Evolutionary conservation across 1,140 invertebrate genomes (phyloP), one percentile per base, ranked within the genome.

Genomic region (Leptinotarsa lineolata): DNA sequence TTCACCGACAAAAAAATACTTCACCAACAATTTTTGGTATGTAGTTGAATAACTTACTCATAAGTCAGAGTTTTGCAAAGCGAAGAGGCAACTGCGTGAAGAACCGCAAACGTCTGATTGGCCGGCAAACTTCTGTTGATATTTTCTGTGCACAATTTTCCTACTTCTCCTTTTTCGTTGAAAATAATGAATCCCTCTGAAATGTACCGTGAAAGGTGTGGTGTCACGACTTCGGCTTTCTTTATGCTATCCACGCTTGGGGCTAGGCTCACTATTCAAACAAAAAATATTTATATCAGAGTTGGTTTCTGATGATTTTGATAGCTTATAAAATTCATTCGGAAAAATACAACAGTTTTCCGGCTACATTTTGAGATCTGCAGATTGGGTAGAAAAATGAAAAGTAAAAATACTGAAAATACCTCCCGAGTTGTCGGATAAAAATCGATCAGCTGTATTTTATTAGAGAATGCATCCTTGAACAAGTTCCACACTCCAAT

Each of bases 91-190:
- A 94, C 91, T 2, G 90, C 91, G 75, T 90, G 85, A 1, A 91
- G 83, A 48, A 90, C 87, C 60, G 83, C 85, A 69, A 87, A 84
- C 75, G 86, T 86, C 80, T 88, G 86, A 69, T 85, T 86, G 30
- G 82, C 80, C 4, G 86, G 85, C 18, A 90, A 75, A 20, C 87
- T 88, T 45, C 84, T 82, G 78, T 90, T 90, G 11, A 94, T 85
- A 76, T 92, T 91, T 70, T 92, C 92, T 30, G 91, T 91, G 78
- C 94, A 95, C 21, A 95, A 85, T 84, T 95, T 95, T 45, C 93
- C 93, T 20, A 89, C 84, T n/a, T 88, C 88, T 11, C 93, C 93
- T 79, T 93, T 92, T 84, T 95, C 93, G 70, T 92, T 92, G 86
- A 94, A 95, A 68, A 94, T 87, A 1, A 94, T 92, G 83, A 91